Evolutionary conservation across 2,797 vertebrate species (phyloP).

Genomic region (Cossypha heuglini): DNA sequence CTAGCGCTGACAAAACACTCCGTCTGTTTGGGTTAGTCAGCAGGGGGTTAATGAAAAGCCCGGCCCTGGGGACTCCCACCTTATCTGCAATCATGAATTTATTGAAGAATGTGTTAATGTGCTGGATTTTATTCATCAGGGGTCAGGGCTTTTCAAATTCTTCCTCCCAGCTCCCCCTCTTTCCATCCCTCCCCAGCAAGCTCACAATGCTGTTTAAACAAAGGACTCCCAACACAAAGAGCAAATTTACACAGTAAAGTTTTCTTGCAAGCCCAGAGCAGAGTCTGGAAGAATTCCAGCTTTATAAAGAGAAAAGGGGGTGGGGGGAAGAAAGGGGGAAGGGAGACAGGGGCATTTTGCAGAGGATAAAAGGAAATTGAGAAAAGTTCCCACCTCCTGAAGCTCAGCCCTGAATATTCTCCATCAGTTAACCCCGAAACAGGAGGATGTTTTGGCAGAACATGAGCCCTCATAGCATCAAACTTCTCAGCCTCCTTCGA

Average conservation of each 20-base stretch:
- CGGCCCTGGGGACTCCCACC: conserved; percentile 71
- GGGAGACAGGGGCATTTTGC: conserved; percentile 61
- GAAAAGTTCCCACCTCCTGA: conserved; percentile 68
- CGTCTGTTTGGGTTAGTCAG: conserved; percentile 76
- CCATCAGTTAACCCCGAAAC: conserved; percentile 21
- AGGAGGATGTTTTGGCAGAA: background rate
- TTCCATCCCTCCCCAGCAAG: conserved; percentile 84
- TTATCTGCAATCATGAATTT: conserved; percentile 76
- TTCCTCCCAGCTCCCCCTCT: conserved; percentile 75
- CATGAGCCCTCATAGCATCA: background rate
- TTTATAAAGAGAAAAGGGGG: conserved; percentile 52
- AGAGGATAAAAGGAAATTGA: conserved; percentile 58
- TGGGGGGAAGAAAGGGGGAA: conserved; percentile 26
- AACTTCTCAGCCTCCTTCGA: background rate
- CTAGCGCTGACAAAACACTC: conserved; percentile 60
- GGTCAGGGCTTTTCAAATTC: conserved; percentile 78
- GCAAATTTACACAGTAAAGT: conserved; percentile 90
- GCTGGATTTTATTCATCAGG: conserved; percentile 73
- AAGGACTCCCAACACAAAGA: conserved; percentile 87
- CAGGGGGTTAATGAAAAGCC: conserved; percentile 75
- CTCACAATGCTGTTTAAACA: conserved; percentile 90
- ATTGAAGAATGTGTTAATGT: conserved; percentile 76
- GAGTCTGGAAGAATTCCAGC: conserved; percentile 86
- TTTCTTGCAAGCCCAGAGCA: conserved; percentile 87
- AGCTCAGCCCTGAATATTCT: conserved; percentile 38